Conservation (phyloP, 2,888 invertebrate species). For the Willowsia nigromaculata region DNA sequence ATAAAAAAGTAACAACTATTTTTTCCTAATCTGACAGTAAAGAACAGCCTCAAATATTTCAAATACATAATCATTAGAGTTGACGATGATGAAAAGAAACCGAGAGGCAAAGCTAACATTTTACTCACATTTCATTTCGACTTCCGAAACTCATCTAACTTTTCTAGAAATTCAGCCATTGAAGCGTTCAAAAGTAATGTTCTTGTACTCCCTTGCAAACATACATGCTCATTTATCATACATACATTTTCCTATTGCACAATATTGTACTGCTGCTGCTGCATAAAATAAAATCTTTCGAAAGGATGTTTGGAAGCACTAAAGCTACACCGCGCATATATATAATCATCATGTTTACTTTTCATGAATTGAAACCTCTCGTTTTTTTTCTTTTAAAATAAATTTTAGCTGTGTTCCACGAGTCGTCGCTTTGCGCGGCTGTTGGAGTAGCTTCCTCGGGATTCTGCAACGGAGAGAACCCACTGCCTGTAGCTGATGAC, state of each 20-base stretch:
- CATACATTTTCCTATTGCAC: slow-evolving; percentile 5
- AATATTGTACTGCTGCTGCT: slow-evolving; percentile 39
- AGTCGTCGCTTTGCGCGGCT: slow-evolving; percentile 76
- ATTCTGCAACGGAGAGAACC: slow-evolving; percentile 54
- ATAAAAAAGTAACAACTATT: neutral
- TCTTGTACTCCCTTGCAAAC: slow-evolving; percentile 7
- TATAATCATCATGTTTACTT: slow-evolving; percentile 33
- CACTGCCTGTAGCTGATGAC: slow-evolving; percentile 75
- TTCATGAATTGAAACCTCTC: slow-evolving; percentile 9
- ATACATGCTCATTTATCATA: slow-evolving; percentile 9
- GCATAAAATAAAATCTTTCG: neutral
- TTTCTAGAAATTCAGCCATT: too few species aligned
- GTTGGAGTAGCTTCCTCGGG: slow-evolving; percentile 74
- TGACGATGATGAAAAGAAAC: slow-evolving; percentile 20
- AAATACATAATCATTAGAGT: slow-evolving; percentile 31
- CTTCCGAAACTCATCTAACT: neutral
- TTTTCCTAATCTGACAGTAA: slow-evolving; percentile 42
- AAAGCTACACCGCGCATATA: neutral
- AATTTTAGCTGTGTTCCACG: slow-evolving; percentile 77
- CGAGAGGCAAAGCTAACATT: neutral
- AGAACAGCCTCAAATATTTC: slow-evolving; percentile 8
- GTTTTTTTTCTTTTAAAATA: slow-evolving; percentile 36
- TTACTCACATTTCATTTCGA: neutral
- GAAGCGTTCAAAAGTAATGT: slow-evolving; percentile 32
- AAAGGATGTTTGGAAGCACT: neutral